These are phyloP conservation scores for Sinhomidia bicolor DNA, from an alignment of 2,888 invertebrate species.

Conservation along the genomic window DNA sequence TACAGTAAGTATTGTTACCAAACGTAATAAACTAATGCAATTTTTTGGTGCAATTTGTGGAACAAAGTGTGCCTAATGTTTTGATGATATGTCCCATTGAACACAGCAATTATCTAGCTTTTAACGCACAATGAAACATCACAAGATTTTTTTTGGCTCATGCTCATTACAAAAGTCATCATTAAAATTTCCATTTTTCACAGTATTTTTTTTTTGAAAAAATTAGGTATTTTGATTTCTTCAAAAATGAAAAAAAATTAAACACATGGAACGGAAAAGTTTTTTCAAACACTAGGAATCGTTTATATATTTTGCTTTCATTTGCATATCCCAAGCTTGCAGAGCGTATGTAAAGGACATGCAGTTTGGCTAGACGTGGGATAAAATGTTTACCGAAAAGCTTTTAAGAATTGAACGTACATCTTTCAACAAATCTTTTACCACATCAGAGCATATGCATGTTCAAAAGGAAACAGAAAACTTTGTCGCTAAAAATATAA, in stretches of 20 bases:
- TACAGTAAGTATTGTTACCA: no score
- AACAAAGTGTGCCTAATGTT: neutral
- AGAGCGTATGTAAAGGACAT: neutral
- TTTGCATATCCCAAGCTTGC: neutral
- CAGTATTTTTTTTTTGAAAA: no score
- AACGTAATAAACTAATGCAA: no score
- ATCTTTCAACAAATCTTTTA: constrained; percentile 67
- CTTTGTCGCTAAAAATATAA: constrained; percentile 71
- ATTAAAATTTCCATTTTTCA: no score
- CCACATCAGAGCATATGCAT: constrained; percentile 51
- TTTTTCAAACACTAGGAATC: no score
- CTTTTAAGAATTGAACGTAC: constrained; percentile 48
- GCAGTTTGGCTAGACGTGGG: neutral
- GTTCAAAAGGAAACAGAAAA: constrained; percentile 32
- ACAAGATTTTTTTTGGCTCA: neutral
- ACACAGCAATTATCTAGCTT: neutral
- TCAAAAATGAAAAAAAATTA: no score
- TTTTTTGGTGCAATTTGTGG: no score
- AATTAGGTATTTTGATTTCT: no score
- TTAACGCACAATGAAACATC: neutral
- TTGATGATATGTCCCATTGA: neutral
- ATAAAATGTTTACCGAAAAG: constrained; percentile 36
- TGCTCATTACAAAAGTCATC: neutral
- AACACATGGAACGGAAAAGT: no score
- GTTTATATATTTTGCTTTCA: neutral